A percentile compares a stretch with the other conserved stretches of the same genome.
Evolutionary conservation across 2,888 invertebrate genomes (phyloP).

Genomic region (Drosophila recens): DNA sequence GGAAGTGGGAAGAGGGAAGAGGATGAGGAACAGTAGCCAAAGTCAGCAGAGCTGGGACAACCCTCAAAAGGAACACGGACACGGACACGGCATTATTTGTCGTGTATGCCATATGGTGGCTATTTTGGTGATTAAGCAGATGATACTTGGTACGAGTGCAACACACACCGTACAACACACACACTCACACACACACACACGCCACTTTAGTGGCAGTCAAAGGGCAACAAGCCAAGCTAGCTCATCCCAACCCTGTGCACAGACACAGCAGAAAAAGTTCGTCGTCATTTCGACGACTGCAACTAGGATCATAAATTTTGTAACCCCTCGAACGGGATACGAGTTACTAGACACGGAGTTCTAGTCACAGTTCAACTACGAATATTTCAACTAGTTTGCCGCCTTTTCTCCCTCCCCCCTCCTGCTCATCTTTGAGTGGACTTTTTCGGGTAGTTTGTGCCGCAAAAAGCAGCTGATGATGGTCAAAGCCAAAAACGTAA

Average conservation of each 20-base stretch:
- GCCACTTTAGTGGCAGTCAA: slow-evolving; percentile 55
- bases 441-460: slow-evolving; percentile 35
- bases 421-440: slow-evolving; percentile 32
- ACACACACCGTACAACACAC: slow-evolving; percentile 27
- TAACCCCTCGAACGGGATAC: slow-evolving; percentile 53
- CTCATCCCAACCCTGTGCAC: slow-evolving; percentile 33
- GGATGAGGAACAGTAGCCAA: not conserved
- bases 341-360: not conserved
- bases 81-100: slow-evolving; percentile 33
- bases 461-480: slow-evolving; percentile 39
- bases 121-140: slow-evolving; percentile 82
- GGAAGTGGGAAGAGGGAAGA: slow-evolving; percentile 1
- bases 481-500: slow-evolving; percentile 14
- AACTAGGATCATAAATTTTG: slow-evolving; percentile 76
- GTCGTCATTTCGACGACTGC: slow-evolving; percentile 72
- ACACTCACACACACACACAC: slow-evolving; percentile 29
- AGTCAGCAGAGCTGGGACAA: slow-evolving; percentile 30
- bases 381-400: slow-evolving; percentile 32
- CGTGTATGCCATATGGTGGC: slow-evolving; percentile 79
- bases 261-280: slow-evolving; percentile 63
- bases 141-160: slow-evolving; percentile 66
- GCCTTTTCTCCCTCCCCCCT: slow-evolving; percentile 15
- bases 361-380: slow-evolving; percentile 1
- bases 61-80: slow-evolving; percentile 41
- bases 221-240: slow-evolving; percentile 64